Evolutionary conservation across 2,797 vertebrate species (phyloP), one percentile per base, ranked within the genome.

Genomic region (Helicolenus hilgendorfi): DNA sequence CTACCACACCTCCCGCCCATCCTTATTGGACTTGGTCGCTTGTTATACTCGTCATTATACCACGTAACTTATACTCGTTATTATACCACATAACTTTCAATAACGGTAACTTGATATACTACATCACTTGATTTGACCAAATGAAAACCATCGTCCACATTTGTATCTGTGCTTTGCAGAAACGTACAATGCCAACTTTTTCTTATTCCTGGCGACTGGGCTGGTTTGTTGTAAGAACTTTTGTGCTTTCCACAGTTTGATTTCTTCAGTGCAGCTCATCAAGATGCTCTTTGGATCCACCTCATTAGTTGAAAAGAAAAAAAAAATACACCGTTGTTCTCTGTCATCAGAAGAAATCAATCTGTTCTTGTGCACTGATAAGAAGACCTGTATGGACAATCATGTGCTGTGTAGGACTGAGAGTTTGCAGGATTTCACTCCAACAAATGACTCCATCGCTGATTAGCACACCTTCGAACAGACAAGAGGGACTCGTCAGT

Each of bases 291-390:
- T 38, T 31, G 3, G 5, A 38, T 33, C 29, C n/a, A n/a, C 3
- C 59, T 78, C 65, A 36, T 79, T 67, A 68, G 53, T 7, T 22
- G 11, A 10, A 8, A 49, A 49, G 14, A 18, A 18, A 60, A 38
- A 55, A 14, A 38, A 53, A 9, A 4, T 31, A 13, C 22, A 11
- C 7, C 5, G 14, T 20, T 11, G 31, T 10, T 13, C 11, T 73
- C 38, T 60, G 59, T 84, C 83, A 76, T 86, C 41, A 85, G 5
- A 26, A 38, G 79, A 71, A 91, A 85, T 87, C 85, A 78, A 35
- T 74, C 15, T 11, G 24, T 5, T 33, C 65, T 79, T 79, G 29
- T 41, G 68, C 45, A 56, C 70, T 68, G 49, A 59, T 67, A 18
- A 36, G 41, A 56, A 10, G 35, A 36, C 33, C 18, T 11, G 22